These are phyloP conservation scores for Apeira syringaria DNA, from an alignment of 2,888 invertebrate genomes.

Conservation along the genomic window DNA sequence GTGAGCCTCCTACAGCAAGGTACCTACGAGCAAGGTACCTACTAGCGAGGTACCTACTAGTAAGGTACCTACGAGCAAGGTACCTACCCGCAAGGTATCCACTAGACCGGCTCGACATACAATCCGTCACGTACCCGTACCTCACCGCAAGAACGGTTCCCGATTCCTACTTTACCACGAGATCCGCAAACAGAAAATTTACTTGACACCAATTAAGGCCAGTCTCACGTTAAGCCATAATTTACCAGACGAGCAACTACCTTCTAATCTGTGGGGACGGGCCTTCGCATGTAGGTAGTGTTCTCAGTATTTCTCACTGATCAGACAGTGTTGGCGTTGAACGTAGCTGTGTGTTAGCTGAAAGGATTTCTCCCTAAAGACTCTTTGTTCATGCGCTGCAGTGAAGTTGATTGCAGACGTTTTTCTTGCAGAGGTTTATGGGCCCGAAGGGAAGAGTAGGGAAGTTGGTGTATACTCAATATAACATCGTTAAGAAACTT, in stretches of 20 bases:
- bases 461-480: conserved; percentile 11
- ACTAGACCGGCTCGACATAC: conserved; percentile 4
- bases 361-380: conserved; percentile 29
- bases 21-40: too few species aligned
- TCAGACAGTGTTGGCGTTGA: conserved; percentile 10
- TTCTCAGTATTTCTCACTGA: conserved; percentile 1
- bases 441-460: conserved; percentile 22
- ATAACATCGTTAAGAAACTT: conserved; percentile 3
- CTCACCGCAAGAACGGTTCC: conserved; percentile 28
- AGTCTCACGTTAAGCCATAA: conserved; percentile 28
- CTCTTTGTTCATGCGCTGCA: conserved; percentile 30
- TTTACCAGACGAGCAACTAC: conserved; percentile 21
- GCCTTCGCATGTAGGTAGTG: not conserved
- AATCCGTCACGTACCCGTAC: conserved; percentile 20
- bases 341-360: conserved; percentile 13
- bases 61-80: too few species aligned
- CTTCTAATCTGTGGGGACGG: conserved; percentile 8
- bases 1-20: too few species aligned
- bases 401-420: conserved; percentile 31
- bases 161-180: conserved; percentile 22
- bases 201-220: conserved; percentile 34
- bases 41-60: too few species aligned
- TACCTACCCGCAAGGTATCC: too few species aligned
- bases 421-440: conserved; percentile 27
- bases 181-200: conserved; percentile 34